Evolutionary conservation across 2,888 invertebrate species (phyloP), one percentile per base, ranked within the genome.

Genomic region (Chrysolina haemoptera): DNA sequence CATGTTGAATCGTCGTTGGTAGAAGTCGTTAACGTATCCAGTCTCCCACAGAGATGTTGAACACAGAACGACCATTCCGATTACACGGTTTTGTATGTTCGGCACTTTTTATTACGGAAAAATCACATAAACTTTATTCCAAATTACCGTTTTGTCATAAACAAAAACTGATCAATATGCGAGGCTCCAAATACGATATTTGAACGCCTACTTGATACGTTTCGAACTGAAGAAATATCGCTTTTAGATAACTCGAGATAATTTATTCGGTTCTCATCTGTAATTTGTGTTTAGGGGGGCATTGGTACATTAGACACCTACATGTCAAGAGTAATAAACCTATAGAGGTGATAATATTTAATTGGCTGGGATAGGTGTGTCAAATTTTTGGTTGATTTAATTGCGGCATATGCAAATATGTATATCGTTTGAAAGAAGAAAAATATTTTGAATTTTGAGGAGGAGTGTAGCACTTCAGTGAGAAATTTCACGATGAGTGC

Each of bases 141-240:
- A 48, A 67, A 67, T 67, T 55, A 67, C 67, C 35, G 67, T 67
- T 50, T 40, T 53, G 67, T 67, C 67, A 55, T 67, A 67, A 67
- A 67, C 67, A 53, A 67, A 67, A 67, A 53, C 67, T 67, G 27
- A 67, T 67, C 67, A 67, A 53, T 67, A 53, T 53, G 67, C 67
- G 53, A 8, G 53, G 53, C 53, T 35, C 67, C 67, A 67, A 67
- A 67, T 67, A 67, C 53, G 67, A 67, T 67, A 67, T 67, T 12
- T 40, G 35, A 14, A 53, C 67, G 67, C 67, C 67, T 67, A 67
- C 67, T 41, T 27, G 53, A 53, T 40, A 18, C 14, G 53, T 40
- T 67, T 41, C 40, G 67, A 53, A 67, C 41, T 53, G n/a, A 41
- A 20, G 67, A 67, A 55, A 53, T 67, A 67, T 67, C 46, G 67